A percentile compares a stretch with the other conserved stretches of the same genome.
phyloP scores from a whole-genome alignment of 2,113 vertebrate genomes.

The Talpa occidentalis region DNA sequence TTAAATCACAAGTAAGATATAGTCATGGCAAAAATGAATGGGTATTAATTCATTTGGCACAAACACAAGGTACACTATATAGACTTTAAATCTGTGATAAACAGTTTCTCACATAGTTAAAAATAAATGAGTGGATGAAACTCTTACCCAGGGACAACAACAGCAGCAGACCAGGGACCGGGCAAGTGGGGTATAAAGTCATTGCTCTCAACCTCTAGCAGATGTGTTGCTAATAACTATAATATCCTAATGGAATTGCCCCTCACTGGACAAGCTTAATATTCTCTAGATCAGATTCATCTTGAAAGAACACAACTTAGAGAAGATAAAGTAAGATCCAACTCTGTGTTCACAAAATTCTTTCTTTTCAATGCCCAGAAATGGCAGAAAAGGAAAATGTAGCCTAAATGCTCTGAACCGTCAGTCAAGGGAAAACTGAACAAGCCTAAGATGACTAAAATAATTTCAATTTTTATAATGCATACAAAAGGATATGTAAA shows the following conservation, averaged over 20 bases:
- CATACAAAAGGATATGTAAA: conserved; percentile 13
- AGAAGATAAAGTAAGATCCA: conserved; percentile 19
- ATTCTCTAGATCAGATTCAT: neutral
- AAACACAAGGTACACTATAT: neutral
- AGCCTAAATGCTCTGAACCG: conserved; percentile 63
- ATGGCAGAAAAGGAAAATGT: conserved; percentile 69
- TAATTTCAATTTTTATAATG: conserved; percentile 60
- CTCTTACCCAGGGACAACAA: neutral
- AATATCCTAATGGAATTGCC: neutral
- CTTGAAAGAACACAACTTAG: neutral
- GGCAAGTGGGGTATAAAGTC: neutral
- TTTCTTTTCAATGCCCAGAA: conserved; percentile 61
- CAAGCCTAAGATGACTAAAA: conserved; percentile 14
- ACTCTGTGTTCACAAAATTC: conserved; percentile 47
- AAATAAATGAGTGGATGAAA: conserved; percentile 6
- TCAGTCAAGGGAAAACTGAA: conserved; percentile 68
- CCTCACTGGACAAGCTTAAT: neutral
- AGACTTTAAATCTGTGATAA: neutral
- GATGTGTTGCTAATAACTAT: neutral
- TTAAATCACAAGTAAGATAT: conserved; percentile 22
- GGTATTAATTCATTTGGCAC: neutral
- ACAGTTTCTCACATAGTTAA: conserved; percentile 13
- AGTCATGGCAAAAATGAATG: neutral
- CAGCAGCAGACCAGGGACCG: neutral
- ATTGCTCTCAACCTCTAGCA: neutral